A percentile compares a stretch with the other conserved stretches of the same genome.
Evolutionary conservation across 2,797 vertebrate species (phyloP).

Genomic region (Acipenser transmontanus): DNA sequence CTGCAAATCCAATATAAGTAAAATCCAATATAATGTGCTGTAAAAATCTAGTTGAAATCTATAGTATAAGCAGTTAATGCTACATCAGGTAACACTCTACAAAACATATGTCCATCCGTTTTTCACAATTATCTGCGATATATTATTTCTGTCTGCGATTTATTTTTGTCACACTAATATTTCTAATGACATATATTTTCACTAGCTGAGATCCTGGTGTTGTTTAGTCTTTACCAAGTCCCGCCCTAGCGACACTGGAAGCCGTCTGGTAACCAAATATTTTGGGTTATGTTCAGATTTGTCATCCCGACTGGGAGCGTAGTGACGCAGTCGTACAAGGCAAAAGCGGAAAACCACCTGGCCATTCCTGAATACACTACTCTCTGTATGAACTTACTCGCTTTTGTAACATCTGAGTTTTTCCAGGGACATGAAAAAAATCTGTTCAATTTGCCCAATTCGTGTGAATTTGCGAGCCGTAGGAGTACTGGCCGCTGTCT

Average conservation of each 20-base stretch:
- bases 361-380: conserved; percentile 17
- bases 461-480: conserved; percentile 19
- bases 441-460: neutral
- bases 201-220: too few relatives aligned
- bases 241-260: conserved; percentile 26
- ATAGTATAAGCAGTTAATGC: too few relatives aligned
- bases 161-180: too few relatives aligned
- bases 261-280: conserved; percentile 18
- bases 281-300: conserved; percentile 3
- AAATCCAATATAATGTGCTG: too few relatives aligned
- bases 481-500: conserved; percentile 33
- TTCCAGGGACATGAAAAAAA: conserved; percentile 48
- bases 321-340: conserved; percentile 56
- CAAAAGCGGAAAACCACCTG: conserved; percentile 28
- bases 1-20: too few relatives aligned
- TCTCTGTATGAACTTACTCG: conserved; percentile 15
- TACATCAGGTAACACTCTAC: too few relatives aligned
- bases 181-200: too few relatives aligned
- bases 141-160: too few relatives aligned
- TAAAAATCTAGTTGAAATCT: too few relatives aligned
- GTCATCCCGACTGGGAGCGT: conserved; percentile 20
- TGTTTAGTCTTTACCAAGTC: conserved; percentile 11
- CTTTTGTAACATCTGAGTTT: conserved; percentile 26
- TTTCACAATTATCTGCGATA: too few relatives aligned
- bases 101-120: too few relatives aligned